Evolutionary conservation across 2,888 invertebrate species (phyloP), one percentile per base, ranked within the genome.

Genomic region (Yponomeuta malinellus): DNA sequence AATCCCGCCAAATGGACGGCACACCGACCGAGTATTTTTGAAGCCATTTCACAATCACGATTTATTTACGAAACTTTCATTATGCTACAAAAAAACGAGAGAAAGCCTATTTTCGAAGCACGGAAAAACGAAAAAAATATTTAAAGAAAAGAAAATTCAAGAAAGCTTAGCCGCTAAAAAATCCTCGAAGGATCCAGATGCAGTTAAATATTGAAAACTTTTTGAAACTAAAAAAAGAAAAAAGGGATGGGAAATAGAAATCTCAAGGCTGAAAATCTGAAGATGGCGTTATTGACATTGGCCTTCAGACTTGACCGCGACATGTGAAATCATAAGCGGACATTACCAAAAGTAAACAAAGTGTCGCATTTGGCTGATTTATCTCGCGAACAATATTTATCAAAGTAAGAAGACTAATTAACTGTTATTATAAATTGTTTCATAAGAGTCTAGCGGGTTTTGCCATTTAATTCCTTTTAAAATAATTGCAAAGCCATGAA

Each of bases 1-100:
- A 85, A 90, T 87, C 86, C 86, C 86, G 86, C 87, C 86, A 89
- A 90, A 86, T 88, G 86, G 87, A 88, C 87, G 84, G 86, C 85
- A 83, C 52, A 59, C 52, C 43, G 43, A 59, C 81, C 80, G 82
- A 78, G 83, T 91, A 90, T 91, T 90, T 90, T 88, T 82, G 88
- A 88, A 87, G 82, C 82, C 75, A 85, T 90, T 91, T 90, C 91
- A 87, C 85, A 91, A 91, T 85, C 83, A 73, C 15, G 67, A 1
- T 68, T 74, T 75, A 75, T 74, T 79, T 84, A 84, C 84, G 72
- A 73, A 69, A 71, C 63, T 33, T 73, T 74, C 72, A 70, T 71
- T 59, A 15, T 59, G 52, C 52, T 15, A 15, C 12, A 3, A 12
- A 59, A 23, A 15, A 59, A 8, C 43, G 43, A 43, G 1, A 8